phyloP scores from a whole-genome alignment of 2,113 vertebrate genomes.

The Gadus macrocephalus region DNA sequence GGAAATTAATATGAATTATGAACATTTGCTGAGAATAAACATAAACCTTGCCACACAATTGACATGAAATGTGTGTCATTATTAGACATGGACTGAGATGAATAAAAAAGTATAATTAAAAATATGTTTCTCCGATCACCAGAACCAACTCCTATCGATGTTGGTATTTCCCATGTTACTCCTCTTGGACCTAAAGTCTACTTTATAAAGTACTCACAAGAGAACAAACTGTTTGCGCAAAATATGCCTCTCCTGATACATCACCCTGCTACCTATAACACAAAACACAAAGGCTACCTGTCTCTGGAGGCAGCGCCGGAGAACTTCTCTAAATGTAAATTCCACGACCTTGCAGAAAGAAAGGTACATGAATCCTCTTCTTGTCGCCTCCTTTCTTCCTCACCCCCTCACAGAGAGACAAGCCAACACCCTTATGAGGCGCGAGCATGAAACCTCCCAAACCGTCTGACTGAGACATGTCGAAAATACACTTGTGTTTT shows the following conservation, averaged over 20 bases:
- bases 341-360: slow-evolving; percentile 56
- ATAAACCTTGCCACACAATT: no score
- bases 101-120: no score
- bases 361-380: slow-evolving; percentile 14
- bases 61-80: no score
- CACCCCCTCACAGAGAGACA: slow-evolving; percentile 51
- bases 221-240: slow-evolving; percentile 21
- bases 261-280: slow-evolving; percentile 40
- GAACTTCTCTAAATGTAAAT: slow-evolving; percentile 62
- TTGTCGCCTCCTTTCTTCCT: slow-evolving; percentile 41
- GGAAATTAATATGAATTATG: no score
- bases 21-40: no score
- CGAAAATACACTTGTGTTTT: slow-evolving; percentile 54
- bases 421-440: slow-evolving; percentile 57
- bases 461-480: slow-evolving; percentile 53
- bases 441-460: slow-evolving; percentile 54
- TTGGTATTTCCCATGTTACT: no score
- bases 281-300: slow-evolving; percentile 58
- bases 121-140: background rate
- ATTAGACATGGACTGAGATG: no score
- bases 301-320: slow-evolving; percentile 56
- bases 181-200: no score
- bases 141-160: background rate
- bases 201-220: background rate
- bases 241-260: slow-evolving; percentile 35